phyloP scores from a whole-genome alignment of 2,888 invertebrate genomes.

The Drosophila pegasa region DNA sequence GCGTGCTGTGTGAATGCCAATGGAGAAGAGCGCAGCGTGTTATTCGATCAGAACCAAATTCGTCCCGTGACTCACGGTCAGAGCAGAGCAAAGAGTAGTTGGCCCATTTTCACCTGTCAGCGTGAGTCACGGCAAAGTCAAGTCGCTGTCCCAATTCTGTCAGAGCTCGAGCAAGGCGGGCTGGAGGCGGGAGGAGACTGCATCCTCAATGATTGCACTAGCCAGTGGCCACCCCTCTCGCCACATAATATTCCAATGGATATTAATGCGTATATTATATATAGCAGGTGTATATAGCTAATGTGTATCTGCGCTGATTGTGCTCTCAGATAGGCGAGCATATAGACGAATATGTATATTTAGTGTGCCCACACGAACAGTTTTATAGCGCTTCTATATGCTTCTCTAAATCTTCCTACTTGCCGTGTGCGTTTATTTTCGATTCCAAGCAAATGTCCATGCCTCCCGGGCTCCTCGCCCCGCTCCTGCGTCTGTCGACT shows the following conservation, averaged over 20 bases:
- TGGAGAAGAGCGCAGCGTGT: constrained; percentile 35
- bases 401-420: constrained; percentile 64
- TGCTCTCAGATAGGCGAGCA: constrained; percentile 4
- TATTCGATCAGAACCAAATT: constrained; percentile 22
- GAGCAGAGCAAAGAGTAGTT: too few relatives aligned
- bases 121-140: constrained; percentile 62
- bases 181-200: constrained; percentile 9
- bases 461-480: constrained; percentile 12
- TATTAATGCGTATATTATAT: constrained; percentile 18
- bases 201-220: constrained; percentile 18
- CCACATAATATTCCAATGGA: constrained; percentile 36
- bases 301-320: constrained; percentile 18
- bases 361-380: constrained; percentile 47
- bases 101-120: constrained; percentile 64
- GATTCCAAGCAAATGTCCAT: constrained; percentile 57
- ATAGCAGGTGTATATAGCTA: constrained; percentile 52
- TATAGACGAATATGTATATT: constrained; percentile 24
- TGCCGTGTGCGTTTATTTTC: constrained; percentile 76
- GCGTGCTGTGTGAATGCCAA: constrained; percentile 54
- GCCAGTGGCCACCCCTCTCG: constrained; percentile 40
- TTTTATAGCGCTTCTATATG: constrained; percentile 63
- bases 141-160: constrained; percentile 69
- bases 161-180: constrained; percentile 36
- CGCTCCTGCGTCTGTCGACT: constrained; percentile 21
- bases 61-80: constrained; percentile 49